Conservation (phyloP, 2,888 invertebrate species). For the Nycteola revayana region DNA sequence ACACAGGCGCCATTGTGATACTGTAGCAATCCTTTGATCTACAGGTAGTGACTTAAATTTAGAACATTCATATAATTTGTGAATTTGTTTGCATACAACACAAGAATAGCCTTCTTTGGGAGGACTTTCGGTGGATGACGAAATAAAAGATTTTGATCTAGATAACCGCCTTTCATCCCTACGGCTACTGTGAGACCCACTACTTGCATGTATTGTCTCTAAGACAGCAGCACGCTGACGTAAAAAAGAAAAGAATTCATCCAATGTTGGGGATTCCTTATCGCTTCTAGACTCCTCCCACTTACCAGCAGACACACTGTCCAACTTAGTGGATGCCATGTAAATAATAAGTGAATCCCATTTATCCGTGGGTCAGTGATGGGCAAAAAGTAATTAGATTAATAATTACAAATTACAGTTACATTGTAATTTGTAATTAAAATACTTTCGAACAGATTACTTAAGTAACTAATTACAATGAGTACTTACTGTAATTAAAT, state of each 20-base stretch:
- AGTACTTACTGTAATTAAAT: no score
- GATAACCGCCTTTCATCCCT: no score
- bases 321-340: not conserved
- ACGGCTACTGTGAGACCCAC: not conserved
- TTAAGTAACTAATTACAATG: no score
- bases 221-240: not conserved
- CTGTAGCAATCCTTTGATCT: not conserved
- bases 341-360: slow-evolving; percentile 1
- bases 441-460: no score
- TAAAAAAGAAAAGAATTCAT: not conserved
- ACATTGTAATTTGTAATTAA: no score
- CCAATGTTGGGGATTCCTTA: not conserved
- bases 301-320: not conserved
- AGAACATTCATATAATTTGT: slow-evolving; percentile 1
- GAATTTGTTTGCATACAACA: not conserved
- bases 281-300: slow-evolving; percentile 3
- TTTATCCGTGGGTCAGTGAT: no score
- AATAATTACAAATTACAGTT: no score
- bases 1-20: not conserved
- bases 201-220: not conserved
- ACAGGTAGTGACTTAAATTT: not conserved
- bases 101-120: no score
- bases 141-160: no score
- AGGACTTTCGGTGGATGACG: no score
- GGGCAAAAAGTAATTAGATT: no score